Evolutionary conservation across 2,888 invertebrate genomes (phyloP), one percentile per base, ranked within the genome.

Genomic region (Drosophila pseudotalamancana): DNA sequence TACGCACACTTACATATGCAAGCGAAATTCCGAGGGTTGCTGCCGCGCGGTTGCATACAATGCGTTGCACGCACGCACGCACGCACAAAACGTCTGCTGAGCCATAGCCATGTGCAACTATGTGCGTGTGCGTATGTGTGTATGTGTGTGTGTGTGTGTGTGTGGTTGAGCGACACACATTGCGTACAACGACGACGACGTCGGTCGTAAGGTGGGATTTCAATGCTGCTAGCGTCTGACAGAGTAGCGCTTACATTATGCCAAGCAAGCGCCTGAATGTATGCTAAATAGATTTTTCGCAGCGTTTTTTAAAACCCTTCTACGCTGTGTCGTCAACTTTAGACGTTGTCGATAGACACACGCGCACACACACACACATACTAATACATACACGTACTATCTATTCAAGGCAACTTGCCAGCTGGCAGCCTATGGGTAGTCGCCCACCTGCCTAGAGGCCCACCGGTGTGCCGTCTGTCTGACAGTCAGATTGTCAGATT

Each of bases 331-430:
- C 57, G 64, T 64, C 57, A 54, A 65, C 39, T 43, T 65, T 55
- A 71, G 80, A 65, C 70, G 64, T 6, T 76, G 82, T 77, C 73
- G 69, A 77, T 69, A 64, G 64, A 39, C 48, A 62, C 12, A 43
- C 42, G 49, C 37, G 46, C 40, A 32, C 37, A 35, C 12, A 27
- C 34, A 37, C 19, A 14, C 8, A 6, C 48, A 27, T 25, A 27
- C n/a, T 48, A 4, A 53, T 8, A 39, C 16, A 51, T 16, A 39
- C n/a, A 29, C 14, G 19, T 14, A 39, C 32, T 49, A 51, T 27
- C 43, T 65, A 77, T 77, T 85, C 82, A 87, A 87, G 87, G 87
- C 87, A 78, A 87, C 85, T 76, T 63, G 82, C 68, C 77, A 80
- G 69, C 72, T 81, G 66, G 68, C 63, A 40, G 37, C 43, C 35